phyloP scores from a whole-genome alignment of 2,888 invertebrate species.

The Cantharis nigra region DNA sequence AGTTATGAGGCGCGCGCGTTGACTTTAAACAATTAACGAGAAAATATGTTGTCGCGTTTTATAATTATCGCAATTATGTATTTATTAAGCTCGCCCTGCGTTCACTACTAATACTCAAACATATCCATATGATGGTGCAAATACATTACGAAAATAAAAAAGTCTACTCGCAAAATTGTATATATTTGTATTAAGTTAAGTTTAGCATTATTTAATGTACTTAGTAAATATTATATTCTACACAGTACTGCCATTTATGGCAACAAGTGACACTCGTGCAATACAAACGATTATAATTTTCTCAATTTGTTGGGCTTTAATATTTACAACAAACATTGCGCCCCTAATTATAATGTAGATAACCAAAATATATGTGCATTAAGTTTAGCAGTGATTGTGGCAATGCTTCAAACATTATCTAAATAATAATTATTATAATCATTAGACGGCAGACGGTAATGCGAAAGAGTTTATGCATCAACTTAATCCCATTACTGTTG shows the following conservation, averaged over 20 bases:
- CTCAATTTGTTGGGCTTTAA: constrained; percentile 22
- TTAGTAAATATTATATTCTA: constrained; percentile 28
- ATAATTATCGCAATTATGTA: constrained; percentile 42
- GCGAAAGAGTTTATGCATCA: constrained; percentile 26
- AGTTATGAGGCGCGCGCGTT: constrained; percentile 38
- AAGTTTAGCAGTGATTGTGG: constrained; percentile 33
- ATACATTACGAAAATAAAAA: constrained; percentile 44
- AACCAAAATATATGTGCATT: constrained; percentile 37
- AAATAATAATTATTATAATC: constrained; percentile 38
- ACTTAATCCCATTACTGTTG: constrained; percentile 24
- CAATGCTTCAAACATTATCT: constrained; percentile 36
- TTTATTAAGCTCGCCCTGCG: constrained; percentile 45
- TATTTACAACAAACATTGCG: constrained; percentile 27
- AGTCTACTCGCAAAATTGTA: constrained; percentile 44
- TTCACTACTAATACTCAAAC: constrained; percentile 48
- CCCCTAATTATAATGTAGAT: constrained; percentile 37
- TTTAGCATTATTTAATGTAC: constrained; percentile 37
- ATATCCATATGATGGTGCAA: constrained; percentile 56
- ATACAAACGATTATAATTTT: constrained; percentile 29
- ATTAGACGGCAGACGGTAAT: constrained; percentile 37
- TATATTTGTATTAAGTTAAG: constrained; percentile 35
- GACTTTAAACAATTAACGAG: background rate
- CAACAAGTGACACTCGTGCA: constrained; percentile 29
- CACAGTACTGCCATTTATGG: constrained; percentile 22
- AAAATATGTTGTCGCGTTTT: constrained; percentile 19